Conservation (phyloP, 2,797 vertebrate species). For the Poecilia velifera region DNA sequence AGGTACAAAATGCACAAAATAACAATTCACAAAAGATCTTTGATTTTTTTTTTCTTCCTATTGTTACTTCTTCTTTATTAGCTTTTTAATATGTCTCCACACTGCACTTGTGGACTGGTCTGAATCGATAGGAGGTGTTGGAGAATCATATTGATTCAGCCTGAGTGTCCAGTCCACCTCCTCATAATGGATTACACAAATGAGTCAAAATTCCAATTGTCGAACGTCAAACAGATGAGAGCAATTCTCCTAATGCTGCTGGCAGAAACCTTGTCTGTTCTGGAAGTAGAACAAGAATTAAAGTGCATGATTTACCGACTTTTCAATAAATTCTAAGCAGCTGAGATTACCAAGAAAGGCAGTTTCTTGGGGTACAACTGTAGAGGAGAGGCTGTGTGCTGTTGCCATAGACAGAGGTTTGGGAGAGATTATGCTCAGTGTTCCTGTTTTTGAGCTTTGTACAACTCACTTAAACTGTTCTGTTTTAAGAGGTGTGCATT, state of each 20-base stretch:
- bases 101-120: conserved; percentile 38
- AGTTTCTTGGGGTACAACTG: conserved; percentile 20
- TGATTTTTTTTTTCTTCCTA: conserved; percentile 12
- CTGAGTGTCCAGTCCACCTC: conserved; percentile 55
- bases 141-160: conserved; percentile 63
- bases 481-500: not conserved
- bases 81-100: conserved; percentile 43
- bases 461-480: not conserved
- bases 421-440: conserved; percentile 27
- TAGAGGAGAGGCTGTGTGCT: conserved; percentile 14
- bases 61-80: conserved; percentile 52
- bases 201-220: conserved; percentile 63
- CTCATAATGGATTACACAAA: conserved; percentile 70
- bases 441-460: conserved; percentile 10
- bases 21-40: conserved; percentile 32
- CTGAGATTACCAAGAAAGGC: conserved; percentile 36
- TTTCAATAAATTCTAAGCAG: conserved; percentile 33
- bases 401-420: conserved; percentile 13
- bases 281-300: conserved; percentile 26
- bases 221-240: conserved; percentile 39
- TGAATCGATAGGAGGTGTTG: conserved; percentile 68
- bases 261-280: conserved; percentile 30
- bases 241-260: conserved; percentile 33
- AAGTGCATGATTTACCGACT: conserved; percentile 45
- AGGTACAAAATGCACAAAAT: conserved; percentile 26